Base-by-base conservation (phyloP, 2,888 invertebrate species). In the Xiphydria camelus region DNA sequence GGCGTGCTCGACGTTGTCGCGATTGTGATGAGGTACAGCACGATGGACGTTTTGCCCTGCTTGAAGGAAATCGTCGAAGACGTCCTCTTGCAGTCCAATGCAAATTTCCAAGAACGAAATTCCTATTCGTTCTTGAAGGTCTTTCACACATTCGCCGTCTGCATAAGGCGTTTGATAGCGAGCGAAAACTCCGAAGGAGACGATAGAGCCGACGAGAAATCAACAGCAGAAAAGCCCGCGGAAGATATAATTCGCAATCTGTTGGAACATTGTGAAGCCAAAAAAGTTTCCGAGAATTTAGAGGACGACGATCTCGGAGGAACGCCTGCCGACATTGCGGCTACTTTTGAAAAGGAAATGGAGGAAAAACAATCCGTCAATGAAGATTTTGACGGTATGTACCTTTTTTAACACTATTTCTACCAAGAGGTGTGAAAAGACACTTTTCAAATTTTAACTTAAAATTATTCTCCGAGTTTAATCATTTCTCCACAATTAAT, bases 21-120 rank as follows among this genome's bases (percentile, higher is more conserved):
- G 0, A 85, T 89, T 19, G 84, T 90, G 3, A 82, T 90, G 78
- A 83, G 83, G 59, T 84, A 87, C 68, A 85, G 87, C 55, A 82
- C 83, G 29, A 72, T 82, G 6, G 80, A 80, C 26, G 82, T 87
- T 45, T 72, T 89, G 37, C 81, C 84, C 3, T 83, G 84, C 59
- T 74, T 90, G 22, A 83, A 85, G 43, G 82, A 83, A 32, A 85
- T 90, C 45, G 83, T 89, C 2, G 79, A 83, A 58, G 85, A 88
- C 55, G 87, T 84, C 34, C 73, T 87, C 52, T 68, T 81, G 25
- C 83, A 83, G 68, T 82, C 84, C 59, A 82, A 80, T 66, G 82
- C 81, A 59, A 80, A 78, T 66, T 76, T 73, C 58, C 82, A 85
- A 66, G 79, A 83, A 53, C 77, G 76, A 10, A 81, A 85, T 62